Conservation (phyloP, 2,113 vertebrate genomes). For the Antechinus flavipes region DNA sequence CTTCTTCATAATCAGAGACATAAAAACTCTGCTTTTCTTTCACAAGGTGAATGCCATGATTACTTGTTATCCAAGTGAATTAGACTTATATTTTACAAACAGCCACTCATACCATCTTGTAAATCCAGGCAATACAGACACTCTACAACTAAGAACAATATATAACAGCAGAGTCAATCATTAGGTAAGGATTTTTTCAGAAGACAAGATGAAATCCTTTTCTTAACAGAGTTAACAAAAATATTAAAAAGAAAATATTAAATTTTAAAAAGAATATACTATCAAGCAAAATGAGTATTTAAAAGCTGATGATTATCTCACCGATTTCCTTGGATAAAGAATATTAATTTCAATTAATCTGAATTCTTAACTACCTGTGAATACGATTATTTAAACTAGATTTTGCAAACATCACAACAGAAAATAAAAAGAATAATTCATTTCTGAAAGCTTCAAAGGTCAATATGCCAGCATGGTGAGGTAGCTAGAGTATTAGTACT, state of each 20-base stretch:
- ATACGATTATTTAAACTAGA: neutral
- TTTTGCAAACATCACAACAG: neutral
- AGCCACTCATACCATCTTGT: constrained; percentile 50
- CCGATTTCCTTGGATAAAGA: neutral
- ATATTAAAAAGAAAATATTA: neutral
- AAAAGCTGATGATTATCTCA: neutral
- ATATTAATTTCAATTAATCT: neutral
- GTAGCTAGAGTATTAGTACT: neutral
- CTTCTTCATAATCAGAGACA: constrained; percentile 33
- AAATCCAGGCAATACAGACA: constrained; percentile 12
- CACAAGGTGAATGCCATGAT: constrained; percentile 11
- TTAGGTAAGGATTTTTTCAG: constrained; percentile 36
- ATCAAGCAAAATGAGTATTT: neutral
- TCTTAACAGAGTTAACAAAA: neutral
- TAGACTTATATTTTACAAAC: constrained; percentile 48
- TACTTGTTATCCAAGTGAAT: constrained; percentile 28
- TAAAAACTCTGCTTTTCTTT: constrained; percentile 41
- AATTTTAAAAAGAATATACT: neutral
- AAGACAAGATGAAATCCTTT: neutral
- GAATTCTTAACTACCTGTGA: neutral
- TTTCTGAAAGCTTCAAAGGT: neutral
- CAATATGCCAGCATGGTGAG: neutral
- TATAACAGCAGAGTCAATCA: constrained; percentile 18
- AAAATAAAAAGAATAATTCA: neutral
- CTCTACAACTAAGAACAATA: constrained; percentile 24